Evolutionary conservation across 2,113 vertebrate genomes (phyloP), one percentile per base, ranked within the genome.

Genomic region (Rhinolophus sinicus): DNA sequence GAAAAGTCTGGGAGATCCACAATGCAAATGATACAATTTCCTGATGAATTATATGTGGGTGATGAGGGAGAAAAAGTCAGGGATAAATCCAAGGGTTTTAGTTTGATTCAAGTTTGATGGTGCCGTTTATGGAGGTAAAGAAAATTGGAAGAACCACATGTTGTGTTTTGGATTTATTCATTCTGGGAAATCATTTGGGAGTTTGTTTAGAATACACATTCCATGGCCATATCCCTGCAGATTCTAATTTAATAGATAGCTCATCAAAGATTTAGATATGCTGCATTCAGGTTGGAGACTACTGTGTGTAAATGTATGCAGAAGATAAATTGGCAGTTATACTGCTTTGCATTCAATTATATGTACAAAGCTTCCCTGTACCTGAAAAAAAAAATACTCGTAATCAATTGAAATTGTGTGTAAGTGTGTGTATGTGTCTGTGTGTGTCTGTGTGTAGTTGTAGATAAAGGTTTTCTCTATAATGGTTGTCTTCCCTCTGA

Each of bases 141-240:
- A 73, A 18, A 73, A 33, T 6, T 26, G 60, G 44, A 80, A 76
- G 50, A 78, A 75, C 9, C 2, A 0, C 1, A 0, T 80, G 62
- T 40, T 75, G 1, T 33, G 1, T 50, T 75, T 93, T 28, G n/a
- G 4, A 64, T 28, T 60, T 72, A 50, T 58, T 52, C 8, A 33
- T 87, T 87, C 69, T 40, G 60, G 58, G 38, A 73, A 8, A 9
- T 84, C 35, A 72, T 2, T n/a, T 88, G 30, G 47, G n/a, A 52
- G n/a, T 26, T 47, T 44, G 15, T 58, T 76, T 58, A 52, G 65
- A 88, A 58, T 52, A 40, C 5, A 64, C 16, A 33, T 38, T 33
- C 24, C 2, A 13, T 0, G 19, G 22, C 9, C 8, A 3, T 65
- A 3, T 3, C 0, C 12, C 2, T 56, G 52, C 64, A 58, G 8